phyloP scores from a whole-genome alignment of 2,113 vertebrate genomes.

The Lontra canadensis region DNA sequence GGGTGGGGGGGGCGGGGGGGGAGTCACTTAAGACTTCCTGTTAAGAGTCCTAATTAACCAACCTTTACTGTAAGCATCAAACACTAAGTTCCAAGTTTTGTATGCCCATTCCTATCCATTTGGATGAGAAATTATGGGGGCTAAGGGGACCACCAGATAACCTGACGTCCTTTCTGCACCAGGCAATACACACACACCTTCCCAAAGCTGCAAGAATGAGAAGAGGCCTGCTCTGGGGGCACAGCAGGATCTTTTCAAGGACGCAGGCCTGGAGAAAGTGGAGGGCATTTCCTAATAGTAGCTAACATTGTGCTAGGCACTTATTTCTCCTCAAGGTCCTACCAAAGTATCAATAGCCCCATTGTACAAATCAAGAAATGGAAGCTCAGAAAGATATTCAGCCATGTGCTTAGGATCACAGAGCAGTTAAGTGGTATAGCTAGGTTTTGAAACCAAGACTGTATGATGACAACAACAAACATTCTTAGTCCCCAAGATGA shows the following conservation, averaged over 20 bases:
- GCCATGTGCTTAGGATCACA: neutral
- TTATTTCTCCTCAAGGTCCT: neutral
- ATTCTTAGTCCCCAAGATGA: neutral
- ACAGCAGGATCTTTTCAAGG: neutral
- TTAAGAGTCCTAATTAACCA: neutral
- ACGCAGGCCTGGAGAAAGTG: neutral
- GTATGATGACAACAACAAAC: neutral
- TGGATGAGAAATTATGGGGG: slow-evolving; percentile 13
- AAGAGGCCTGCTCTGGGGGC: neutral
- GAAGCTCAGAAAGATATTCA: neutral
- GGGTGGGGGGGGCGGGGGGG: rapidly evolving
- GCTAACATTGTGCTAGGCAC: neutral
- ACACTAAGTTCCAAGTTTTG: neutral
- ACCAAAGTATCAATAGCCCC: neutral
- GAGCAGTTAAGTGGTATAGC: neutral
- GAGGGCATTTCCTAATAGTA: neutral
- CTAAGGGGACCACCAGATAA: neutral
- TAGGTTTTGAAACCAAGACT: neutral
- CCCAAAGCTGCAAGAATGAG: neutral
- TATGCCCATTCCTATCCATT: neutral
- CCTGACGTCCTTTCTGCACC: neutral
- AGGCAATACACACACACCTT: neutral
- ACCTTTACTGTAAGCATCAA: neutral
- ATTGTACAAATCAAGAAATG: neutral
- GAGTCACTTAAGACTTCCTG: neutral